phyloP scores from a whole-genome alignment of 2,113 vertebrate genomes.

The Glaucidium brasilianum region DNA sequence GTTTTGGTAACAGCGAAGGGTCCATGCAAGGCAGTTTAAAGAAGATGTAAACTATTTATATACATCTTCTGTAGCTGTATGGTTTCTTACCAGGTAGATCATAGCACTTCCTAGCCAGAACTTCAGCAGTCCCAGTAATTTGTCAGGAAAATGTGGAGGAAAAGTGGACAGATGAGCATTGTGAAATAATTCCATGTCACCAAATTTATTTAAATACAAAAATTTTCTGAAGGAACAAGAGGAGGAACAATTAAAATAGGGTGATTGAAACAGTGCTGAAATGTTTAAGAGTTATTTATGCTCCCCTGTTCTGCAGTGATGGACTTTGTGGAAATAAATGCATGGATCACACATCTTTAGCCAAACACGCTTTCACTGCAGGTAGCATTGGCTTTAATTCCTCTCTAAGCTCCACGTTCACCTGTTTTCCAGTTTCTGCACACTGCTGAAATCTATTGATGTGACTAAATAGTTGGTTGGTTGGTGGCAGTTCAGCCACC shows the following conservation, averaged over 20 bases:
- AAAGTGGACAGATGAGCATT: not conserved
- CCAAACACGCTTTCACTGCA: not conserved
- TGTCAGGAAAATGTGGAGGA: not conserved
- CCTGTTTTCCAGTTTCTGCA: not conserved
- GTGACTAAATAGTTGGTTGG: accelerated
- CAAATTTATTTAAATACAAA: not conserved
- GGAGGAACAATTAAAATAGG: not conserved
- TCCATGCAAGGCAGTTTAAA: not conserved
- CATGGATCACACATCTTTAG: not conserved
- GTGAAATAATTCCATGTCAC: not conserved
- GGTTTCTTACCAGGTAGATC: not conserved
- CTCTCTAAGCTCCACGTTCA: not conserved
- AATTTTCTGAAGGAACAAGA: not conserved
- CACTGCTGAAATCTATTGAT: not conserved
- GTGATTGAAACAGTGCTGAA: not conserved
- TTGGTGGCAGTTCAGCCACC: not conserved
- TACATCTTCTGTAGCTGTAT: not conserved
- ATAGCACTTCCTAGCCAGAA: not conserved
- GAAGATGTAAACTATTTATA: not conserved
- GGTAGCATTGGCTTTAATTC: not conserved
- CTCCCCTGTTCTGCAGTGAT: not conserved
- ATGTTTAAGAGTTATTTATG: not conserved
- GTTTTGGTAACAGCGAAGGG: not conserved
- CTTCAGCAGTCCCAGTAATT: not conserved
- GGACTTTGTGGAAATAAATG: not conserved